These are phyloP conservation scores for Urocitellus parryii DNA, from an alignment of 2,113 vertebrate species.

Conservation along the genomic window DNA sequence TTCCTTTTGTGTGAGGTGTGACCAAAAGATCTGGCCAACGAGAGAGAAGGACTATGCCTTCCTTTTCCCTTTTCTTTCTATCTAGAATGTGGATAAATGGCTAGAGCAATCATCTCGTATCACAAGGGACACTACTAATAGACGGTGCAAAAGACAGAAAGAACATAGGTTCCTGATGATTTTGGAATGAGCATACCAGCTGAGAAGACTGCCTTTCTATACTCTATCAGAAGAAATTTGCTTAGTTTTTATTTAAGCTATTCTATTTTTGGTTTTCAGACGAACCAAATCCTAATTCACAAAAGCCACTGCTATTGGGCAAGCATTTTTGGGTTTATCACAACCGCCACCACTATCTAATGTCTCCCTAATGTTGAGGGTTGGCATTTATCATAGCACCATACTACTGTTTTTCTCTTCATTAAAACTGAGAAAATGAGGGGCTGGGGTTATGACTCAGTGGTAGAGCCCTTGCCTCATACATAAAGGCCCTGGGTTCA, in stretches of 20 bases:
- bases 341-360: neutral
- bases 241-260: slow-evolving; percentile 30
- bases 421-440: neutral
- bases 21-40: neutral
- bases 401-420: neutral
- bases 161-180: neutral
- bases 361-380: neutral
- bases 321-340: neutral
- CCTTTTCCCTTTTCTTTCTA: neutral
- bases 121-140: neutral
- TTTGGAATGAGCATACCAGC: neutral
- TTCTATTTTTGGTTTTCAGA: slow-evolving; percentile 23
- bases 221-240: neutral
- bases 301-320: neutral
- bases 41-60: neutral
- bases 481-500: too few relatives aligned
- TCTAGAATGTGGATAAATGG: neutral
- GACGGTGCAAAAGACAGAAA: neutral
- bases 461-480: too few relatives aligned
- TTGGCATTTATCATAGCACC: neutral
- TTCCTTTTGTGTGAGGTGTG: neutral
- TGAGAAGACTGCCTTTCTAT: neutral
- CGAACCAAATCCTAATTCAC: slow-evolving; percentile 19
- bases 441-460: neutral
- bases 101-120: neutral